Percentiles rank a stretch among this genome's conserved stretches.
These are phyloP conservation scores for Corella eumyota DNA, from an alignment of 23 tunicate genomes.

Conservation along the genomic window DNA sequence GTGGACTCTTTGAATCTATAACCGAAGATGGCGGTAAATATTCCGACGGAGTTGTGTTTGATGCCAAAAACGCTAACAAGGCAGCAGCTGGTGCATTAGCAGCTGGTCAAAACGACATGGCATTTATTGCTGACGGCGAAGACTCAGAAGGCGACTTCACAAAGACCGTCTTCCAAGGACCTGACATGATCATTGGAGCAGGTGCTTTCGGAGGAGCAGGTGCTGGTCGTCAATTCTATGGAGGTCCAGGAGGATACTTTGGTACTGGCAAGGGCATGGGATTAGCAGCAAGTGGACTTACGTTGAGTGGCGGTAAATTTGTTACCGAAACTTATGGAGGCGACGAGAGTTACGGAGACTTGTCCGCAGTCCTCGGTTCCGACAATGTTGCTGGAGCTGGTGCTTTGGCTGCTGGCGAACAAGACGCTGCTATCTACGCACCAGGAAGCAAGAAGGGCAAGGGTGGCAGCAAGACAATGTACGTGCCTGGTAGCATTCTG, in stretches of 20 bases:
- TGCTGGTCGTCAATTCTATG: background rate
- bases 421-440: conserved; percentile 7
- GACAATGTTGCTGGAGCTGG: conserved; percentile 7
- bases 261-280: conserved; percentile 28
- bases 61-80: background rate
- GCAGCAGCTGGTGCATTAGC: conserved; percentile 5
- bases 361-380: too few species aligned
- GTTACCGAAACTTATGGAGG: too few species aligned
- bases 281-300: conserved; percentile 1
- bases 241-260: conserved; percentile 8
- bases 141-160: conserved; percentile 8
- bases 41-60: conserved; percentile 4
- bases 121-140: background rate
- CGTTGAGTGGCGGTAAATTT: too few species aligned
- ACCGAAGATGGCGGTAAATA: conserved; percentile 4
- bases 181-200: conserved; percentile 16
- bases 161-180: conserved; percentile 10
- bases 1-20: conserved; percentile 13
- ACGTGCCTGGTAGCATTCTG: conserved; percentile 1
- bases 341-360: too few species aligned
- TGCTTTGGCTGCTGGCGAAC: conserved; percentile 4
- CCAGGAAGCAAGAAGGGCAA: conserved; percentile 9
- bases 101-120: conserved; percentile 1
- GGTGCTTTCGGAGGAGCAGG: conserved; percentile 11
- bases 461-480: conserved; percentile 19